These are phyloP conservation scores for Hiodon tergisus DNA, from an alignment of 2,113 vertebrate genomes.

Conservation along the genomic window DNA sequence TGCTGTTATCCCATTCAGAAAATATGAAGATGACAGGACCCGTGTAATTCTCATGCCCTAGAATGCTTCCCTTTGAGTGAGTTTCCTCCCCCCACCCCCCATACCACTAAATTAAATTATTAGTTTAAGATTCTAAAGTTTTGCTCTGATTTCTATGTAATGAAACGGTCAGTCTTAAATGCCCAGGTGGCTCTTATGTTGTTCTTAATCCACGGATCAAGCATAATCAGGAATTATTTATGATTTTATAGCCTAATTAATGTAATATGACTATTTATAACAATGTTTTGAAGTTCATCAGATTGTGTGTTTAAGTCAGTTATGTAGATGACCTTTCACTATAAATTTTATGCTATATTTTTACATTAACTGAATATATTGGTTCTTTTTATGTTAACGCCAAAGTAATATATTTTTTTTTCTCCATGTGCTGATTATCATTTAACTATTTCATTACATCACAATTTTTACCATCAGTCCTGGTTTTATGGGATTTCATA, in stretches of 20 bases:
- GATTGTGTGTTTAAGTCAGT: background rate
- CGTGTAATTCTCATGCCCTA: background rate
- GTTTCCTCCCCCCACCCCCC: too few species aligned
- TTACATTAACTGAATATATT: constrained; percentile 6
- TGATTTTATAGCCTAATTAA: background rate
- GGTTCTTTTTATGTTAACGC: constrained; percentile 11
- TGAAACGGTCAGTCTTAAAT: background rate
- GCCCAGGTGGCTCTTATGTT: too few species aligned
- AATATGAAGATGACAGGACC: background rate
- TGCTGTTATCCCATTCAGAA: background rate
- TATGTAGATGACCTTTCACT: constrained; percentile 11
- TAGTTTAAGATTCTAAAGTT: too few species aligned
- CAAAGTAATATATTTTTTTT: constrained; percentile 12
- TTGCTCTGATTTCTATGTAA: background rate
- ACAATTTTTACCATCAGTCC: background rate
- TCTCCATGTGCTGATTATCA: background rate
- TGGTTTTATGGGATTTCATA: too few species aligned
- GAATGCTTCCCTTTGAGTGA: background rate
- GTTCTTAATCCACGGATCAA: background rate
- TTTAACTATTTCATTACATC: background rate
- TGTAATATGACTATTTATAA: background rate
- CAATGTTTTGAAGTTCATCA: background rate
- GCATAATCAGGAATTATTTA: constrained; percentile 3
- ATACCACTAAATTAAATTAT: background rate
- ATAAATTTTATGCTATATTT: constrained; percentile 16